Conservation (phyloP, 2,113 vertebrate genomes). For the Zootoca vivipara region DNA sequence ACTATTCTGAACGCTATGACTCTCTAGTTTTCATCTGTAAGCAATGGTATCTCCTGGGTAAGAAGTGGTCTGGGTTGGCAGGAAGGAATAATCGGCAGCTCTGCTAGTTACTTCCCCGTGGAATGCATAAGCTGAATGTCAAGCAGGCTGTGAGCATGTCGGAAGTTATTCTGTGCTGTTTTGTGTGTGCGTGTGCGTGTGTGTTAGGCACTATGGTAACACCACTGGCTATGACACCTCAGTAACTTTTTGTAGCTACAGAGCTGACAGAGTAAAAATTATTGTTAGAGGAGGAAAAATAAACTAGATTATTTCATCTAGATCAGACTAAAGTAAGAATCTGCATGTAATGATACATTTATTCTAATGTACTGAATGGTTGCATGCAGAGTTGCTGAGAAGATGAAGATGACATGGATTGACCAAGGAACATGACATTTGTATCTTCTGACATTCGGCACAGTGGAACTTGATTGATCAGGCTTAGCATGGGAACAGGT, state of each 20-base stretch:
- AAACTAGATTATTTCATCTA: background rate
- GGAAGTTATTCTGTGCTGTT: conserved; percentile 15
- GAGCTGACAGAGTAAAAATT: background rate
- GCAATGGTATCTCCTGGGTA: background rate
- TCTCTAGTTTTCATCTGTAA: background rate
- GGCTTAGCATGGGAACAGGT: conserved; percentile 73
- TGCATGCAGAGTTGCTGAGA: conserved; percentile 4
- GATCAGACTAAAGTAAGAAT: background rate
- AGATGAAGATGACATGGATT: background rate
- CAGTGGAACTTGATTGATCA: background rate
- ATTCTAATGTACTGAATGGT: background rate
- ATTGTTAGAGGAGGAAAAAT: background rate
- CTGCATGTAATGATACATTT: background rate
- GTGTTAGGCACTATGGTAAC: conserved; percentile 60
- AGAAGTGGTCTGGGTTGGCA: background rate
- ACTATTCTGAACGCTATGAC: background rate
- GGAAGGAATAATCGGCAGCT: background rate
- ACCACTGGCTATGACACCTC: conserved; percentile 3
- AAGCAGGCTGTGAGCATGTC: background rate
- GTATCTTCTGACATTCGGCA: background rate
- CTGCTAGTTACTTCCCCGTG: background rate
- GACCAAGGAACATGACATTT: conserved; percentile 15
- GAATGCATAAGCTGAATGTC: background rate
- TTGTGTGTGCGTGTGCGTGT: conserved; percentile 49
- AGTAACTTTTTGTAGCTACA: background rate